A percentile compares a stretch with the other conserved stretches of the same genome.
These are phyloP conservation scores for Mechanitis mazaeus DNA, from an alignment of 2,888 invertebrate species.

Conservation along the genomic window DNA sequence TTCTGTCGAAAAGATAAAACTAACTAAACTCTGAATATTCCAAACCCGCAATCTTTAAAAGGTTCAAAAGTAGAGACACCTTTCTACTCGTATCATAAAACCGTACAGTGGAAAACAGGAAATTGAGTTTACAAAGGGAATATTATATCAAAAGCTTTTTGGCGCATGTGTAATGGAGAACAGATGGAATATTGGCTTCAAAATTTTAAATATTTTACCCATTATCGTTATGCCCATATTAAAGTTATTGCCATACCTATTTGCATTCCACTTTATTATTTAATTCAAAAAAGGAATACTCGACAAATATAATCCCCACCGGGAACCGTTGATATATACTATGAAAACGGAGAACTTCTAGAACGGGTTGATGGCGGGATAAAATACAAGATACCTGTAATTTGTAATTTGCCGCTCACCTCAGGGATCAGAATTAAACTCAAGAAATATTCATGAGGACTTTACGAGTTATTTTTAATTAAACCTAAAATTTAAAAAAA, in stretches of 20 bases:
- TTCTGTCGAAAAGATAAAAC: conserved; percentile 33
- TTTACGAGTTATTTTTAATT: conserved; percentile 16
- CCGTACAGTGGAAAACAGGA: too few relatives aligned
- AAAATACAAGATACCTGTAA: conserved; percentile 25
- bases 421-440: conserved; percentile 28
- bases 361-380: conserved; percentile 24
- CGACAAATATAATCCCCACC: conserved; percentile 20
- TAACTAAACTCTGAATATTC: conserved; percentile 33
- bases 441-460: conserved; percentile 19
- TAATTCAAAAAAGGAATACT: conserved; percentile 27
- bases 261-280: conserved; percentile 30
- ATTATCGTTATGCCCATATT: conserved; percentile 20
- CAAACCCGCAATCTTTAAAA: conserved; percentile 24
- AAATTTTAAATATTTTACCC: conserved; percentile 27
- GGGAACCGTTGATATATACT: conserved; percentile 24
- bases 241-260: conserved; percentile 23
- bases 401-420: conserved; percentile 27
- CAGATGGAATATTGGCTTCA: conserved; percentile 24
- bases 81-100: conserved; percentile 25
- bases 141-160: conserved; percentile 14
- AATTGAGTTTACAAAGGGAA: conserved; percentile 3
- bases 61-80: conserved; percentile 21
- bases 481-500: background rate
- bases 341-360: conserved; percentile 15
- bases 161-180: conserved; percentile 30